phyloP scores from a whole-genome alignment of 2,113 vertebrate genomes.

The Corythaixoides concolor region DNA sequence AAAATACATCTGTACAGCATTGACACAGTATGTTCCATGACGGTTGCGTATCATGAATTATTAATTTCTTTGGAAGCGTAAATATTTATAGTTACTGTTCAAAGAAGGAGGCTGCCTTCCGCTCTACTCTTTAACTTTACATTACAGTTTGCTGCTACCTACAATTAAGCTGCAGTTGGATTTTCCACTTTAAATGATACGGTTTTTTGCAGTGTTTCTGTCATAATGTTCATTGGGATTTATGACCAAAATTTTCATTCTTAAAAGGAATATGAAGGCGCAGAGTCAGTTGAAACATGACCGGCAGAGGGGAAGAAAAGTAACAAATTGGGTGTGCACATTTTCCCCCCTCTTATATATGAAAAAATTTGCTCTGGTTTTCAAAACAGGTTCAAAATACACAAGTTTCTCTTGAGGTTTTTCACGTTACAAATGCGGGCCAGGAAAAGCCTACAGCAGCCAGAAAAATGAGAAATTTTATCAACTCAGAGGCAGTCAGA shows the following conservation, averaged over 20 bases:
- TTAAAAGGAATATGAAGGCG: neutral
- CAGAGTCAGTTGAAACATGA: neutral
- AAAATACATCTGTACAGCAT: neutral
- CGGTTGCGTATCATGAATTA: neutral
- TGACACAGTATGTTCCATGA: rapidly evolving
- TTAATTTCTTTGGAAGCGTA: neutral
- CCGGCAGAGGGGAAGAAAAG: neutral
- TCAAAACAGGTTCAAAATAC: neutral
- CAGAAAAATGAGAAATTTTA: neutral
- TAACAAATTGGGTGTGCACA: neutral
- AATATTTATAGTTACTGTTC: neutral
- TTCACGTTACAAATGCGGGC: neutral
- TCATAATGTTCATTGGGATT: neutral
- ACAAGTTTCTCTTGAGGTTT: neutral
- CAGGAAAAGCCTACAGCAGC: neutral
- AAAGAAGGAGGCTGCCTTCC: neutral
- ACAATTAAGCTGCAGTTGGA: neutral
- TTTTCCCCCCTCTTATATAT: neutral
- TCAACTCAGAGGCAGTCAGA: neutral
- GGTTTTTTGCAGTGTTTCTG: neutral
- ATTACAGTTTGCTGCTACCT: neutral
- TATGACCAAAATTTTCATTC: neutral
- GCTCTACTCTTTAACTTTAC: neutral
- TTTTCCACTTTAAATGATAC: neutral
- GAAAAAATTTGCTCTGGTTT: neutral